Percentiles rank a stretch among this genome's conserved stretches.
These are phyloP conservation scores for Camelus bactrianus DNA, from an alignment of 2,113 vertebrate species.

Conservation along the genomic window DNA sequence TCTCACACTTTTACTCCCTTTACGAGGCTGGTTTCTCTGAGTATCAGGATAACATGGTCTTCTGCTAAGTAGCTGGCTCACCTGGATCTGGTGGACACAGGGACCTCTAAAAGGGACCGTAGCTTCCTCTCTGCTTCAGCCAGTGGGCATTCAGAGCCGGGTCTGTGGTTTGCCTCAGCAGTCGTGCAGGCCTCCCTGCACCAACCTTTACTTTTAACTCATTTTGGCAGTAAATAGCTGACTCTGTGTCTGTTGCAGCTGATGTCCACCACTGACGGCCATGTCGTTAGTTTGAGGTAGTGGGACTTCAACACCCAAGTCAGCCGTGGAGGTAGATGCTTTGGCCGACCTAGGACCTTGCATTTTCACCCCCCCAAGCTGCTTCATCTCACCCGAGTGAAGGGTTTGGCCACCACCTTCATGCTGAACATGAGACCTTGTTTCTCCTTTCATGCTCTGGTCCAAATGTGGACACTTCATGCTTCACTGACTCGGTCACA, in stretches of 20 bases:
- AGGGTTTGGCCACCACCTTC: rapidly evolving
- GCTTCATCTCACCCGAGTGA: neutral
- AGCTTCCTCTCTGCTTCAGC: neutral
- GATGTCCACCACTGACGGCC: rapidly evolving
- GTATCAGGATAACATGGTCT: neutral
- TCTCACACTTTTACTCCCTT: neutral
- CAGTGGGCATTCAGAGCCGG: neutral
- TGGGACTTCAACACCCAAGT: neutral
- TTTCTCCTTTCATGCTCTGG: neutral
- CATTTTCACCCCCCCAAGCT: rapidly evolving
- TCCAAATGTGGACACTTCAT: neutral
- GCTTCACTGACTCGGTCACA: neutral
- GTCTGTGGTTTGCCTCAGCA: neutral
- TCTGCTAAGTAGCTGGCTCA: neutral
- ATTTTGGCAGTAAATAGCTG: neutral
- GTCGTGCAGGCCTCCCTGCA: no score
- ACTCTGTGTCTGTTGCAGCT: neutral
- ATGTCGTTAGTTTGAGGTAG: neutral
- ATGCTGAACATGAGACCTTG: neutral
- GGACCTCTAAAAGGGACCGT: rapidly evolving
- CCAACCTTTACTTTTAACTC: neutral
- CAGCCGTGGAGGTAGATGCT: neutral
- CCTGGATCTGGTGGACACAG: neutral
- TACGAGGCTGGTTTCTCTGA: neutral
- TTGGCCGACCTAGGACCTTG: neutral